phyloP scores from a whole-genome alignment of 2,888 invertebrate genomes.

The Thyatira batis region DNA sequence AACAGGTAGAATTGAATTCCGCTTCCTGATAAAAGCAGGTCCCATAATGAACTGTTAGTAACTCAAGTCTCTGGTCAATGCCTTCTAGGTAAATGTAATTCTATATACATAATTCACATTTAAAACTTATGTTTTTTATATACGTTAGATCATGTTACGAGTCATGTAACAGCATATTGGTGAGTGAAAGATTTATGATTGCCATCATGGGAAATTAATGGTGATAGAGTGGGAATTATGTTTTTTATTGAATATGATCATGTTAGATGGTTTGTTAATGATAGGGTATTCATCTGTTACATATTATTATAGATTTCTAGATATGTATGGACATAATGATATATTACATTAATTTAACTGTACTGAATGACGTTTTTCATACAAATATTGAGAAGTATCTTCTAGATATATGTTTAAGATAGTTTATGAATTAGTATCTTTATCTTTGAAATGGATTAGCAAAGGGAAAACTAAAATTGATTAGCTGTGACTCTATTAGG shows the following conservation, averaged over 20 bases:
- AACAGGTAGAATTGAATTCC: slow-evolving; percentile 33
- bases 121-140: neutral
- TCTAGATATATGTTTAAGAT: too few relatives aligned
- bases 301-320: too few relatives aligned
- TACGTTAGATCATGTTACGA: neutral
- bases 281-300: too few relatives aligned
- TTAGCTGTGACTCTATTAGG: too few relatives aligned
- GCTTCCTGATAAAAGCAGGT: slow-evolving; percentile 48
- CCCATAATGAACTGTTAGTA: slow-evolving; percentile 2
- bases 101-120: neutral
- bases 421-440: too few relatives aligned
- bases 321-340: too few relatives aligned
- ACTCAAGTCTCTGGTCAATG: neutral
- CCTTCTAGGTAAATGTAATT: neutral
- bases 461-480: too few relatives aligned
- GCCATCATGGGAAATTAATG: neutral
- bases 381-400: too few relatives aligned
- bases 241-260: neutral
- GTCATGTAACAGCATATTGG: neutral
- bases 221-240: neutral
- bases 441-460: too few relatives aligned
- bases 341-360: too few relatives aligned
- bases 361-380: too few relatives aligned
- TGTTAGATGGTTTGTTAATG: too few relatives aligned
- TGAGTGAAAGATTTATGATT: neutral